phyloP scores from a whole-genome alignment of 2,888 invertebrate species.

The Oligia strigilis region DNA sequence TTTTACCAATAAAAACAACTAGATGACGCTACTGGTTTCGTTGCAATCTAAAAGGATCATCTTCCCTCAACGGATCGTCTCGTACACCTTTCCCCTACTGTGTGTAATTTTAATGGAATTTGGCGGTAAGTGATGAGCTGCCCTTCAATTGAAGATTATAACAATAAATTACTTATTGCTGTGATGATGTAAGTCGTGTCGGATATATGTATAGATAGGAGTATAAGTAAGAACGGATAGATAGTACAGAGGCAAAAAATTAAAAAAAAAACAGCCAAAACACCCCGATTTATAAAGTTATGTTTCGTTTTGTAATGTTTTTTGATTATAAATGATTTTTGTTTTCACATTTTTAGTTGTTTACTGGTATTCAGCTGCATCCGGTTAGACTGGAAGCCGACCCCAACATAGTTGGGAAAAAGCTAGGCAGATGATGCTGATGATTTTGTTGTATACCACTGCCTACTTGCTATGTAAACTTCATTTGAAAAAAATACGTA shows the following conservation, averaged over 20 bases:
- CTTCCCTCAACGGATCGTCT: no score
- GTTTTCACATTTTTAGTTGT: not conserved
- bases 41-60: no score
- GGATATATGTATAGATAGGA: not conserved
- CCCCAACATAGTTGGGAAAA: no score
- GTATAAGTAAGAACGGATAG: not conserved
- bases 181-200: constrained; percentile 30
- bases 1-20: no score
- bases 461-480: not conserved
- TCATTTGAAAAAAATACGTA: not conserved
- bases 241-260: not conserved
- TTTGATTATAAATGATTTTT: not conserved
- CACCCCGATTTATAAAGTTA: not conserved
- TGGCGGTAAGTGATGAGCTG: constrained; percentile 51
- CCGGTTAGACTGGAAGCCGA: no score
- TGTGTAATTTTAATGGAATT: constrained; percentile 61
- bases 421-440: no score
- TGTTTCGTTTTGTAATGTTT: not conserved
- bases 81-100: no score
- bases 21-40: no score
- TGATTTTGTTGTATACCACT: not conserved
- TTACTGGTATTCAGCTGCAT: no score
- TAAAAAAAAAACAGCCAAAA: not conserved
- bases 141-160: constrained; percentile 51
- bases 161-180: constrained; percentile 50